Conservation (phyloP, 1,140 invertebrate genomes). For the Propsilocerus akamusi region DNA sequence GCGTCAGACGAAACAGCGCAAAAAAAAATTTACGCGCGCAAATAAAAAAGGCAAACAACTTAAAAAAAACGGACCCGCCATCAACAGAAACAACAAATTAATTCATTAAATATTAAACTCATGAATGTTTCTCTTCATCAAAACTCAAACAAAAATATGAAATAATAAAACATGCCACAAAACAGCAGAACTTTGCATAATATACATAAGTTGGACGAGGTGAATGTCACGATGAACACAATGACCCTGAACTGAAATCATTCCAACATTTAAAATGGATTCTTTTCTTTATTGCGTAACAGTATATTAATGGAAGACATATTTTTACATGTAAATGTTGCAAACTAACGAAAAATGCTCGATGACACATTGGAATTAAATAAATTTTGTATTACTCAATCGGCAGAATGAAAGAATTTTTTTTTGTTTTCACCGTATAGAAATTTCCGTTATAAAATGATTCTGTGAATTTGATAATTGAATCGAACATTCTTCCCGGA, state of each 20-base stretch:
- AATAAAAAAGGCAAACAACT: background rate
- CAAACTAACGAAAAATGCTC: background rate
- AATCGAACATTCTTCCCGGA: no score
- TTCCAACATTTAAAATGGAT: background rate
- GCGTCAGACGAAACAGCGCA: no score
- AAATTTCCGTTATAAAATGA: no score
- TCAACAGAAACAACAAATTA: background rate
- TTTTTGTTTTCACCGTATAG: no score
- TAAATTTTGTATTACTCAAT: background rate
- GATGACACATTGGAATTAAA: background rate
- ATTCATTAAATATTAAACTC: background rate
- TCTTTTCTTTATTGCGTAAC: background rate
- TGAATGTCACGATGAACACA: background rate
- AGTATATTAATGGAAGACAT: background rate
- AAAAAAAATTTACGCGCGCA: background rate
- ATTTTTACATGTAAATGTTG: background rate
- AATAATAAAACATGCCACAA: no score
- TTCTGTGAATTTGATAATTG: no score
- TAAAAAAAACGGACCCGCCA: background rate
- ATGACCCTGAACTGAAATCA: background rate
- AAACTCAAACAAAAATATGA: background rate
- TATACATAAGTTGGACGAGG: background rate
- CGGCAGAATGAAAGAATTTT: background rate
- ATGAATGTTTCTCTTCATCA: background rate
- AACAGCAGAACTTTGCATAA: no score